These are phyloP conservation scores for Dendrocincla fuliginosa DNA, from an alignment of 2,797 vertebrate genomes.

Conservation along the genomic window DNA sequence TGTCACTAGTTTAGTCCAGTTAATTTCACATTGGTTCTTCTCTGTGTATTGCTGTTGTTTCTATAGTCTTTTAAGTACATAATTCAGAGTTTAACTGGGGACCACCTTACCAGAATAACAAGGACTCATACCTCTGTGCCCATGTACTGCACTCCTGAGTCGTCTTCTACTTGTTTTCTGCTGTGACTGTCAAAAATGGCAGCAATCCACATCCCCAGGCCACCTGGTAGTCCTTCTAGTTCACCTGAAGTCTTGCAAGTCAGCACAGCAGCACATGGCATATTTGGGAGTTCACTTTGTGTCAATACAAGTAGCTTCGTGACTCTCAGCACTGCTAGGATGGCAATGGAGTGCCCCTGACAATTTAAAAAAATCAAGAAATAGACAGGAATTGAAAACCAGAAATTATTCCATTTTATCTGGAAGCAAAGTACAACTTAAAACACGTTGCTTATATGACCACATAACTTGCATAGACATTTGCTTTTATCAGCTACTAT, in stretches of 20 bases:
- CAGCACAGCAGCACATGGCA: neutral
- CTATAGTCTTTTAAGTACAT: neutral
- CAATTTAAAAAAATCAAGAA: neutral
- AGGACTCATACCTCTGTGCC: neutral
- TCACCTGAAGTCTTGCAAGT: neutral
- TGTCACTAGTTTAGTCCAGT: neutral
- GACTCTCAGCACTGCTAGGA: neutral
- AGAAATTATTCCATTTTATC: neutral
- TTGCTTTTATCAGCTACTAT: neutral
- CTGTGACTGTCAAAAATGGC: neutral
- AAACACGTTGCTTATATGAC: fast-evolving
- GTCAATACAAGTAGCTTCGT: fast-evolving
- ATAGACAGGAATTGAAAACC: neutral
- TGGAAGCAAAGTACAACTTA: neutral
- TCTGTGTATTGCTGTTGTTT: neutral
- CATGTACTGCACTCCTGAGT: neutral
- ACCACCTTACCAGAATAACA: neutral
- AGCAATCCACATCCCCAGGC: neutral
- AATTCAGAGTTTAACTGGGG: neutral
- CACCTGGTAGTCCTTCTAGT: neutral
- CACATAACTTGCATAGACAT: neutral
- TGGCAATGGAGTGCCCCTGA: fast-evolving
- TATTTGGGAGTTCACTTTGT: neutral
- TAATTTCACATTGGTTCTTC: neutral
- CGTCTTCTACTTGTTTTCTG: neutral